phyloP scores from a whole-genome alignment of 2,888 invertebrate species.

The Phytoseiulus persimilis region DNA sequence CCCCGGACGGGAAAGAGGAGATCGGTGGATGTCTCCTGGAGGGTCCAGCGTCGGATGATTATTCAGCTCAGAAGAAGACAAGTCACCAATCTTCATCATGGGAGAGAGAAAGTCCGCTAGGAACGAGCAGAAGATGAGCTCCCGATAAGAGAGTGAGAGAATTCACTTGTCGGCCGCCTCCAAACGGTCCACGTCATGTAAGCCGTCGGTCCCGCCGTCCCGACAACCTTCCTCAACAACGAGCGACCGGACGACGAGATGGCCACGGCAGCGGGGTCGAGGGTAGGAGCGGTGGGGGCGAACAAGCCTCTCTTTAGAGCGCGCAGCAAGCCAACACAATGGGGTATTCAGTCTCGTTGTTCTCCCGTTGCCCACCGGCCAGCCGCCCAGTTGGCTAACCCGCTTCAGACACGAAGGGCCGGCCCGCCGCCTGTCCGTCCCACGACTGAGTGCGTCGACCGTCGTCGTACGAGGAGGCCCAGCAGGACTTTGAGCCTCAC shows the following conservation, averaged over 20 bases:
- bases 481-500: conserved; percentile 31
- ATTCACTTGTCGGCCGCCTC: not conserved
- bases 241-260: not conserved
- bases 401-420: not conserved
- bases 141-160: not conserved
- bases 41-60: too few relatives aligned
- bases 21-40: too few relatives aligned
- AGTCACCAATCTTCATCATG: not conserved
- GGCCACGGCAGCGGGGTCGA: not conserved
- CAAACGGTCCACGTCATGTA: not conserved
- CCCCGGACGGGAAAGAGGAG: too few relatives aligned
- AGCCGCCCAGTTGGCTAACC: not conserved
- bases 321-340: not conserved
- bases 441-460: not conserved
- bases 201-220: not conserved
- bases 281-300: not conserved
- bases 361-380: not conserved
- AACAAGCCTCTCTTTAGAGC: not conserved
- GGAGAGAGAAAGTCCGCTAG: not conserved
- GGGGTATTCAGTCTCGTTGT: conserved; percentile 5
- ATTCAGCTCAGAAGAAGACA: too few relatives aligned
- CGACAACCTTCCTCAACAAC: not conserved
- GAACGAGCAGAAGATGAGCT: not conserved
- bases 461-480: not conserved
- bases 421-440: not conserved